Conservation (phyloP, 2,797 vertebrate species). For the Onychomys leucogaster region DNA sequence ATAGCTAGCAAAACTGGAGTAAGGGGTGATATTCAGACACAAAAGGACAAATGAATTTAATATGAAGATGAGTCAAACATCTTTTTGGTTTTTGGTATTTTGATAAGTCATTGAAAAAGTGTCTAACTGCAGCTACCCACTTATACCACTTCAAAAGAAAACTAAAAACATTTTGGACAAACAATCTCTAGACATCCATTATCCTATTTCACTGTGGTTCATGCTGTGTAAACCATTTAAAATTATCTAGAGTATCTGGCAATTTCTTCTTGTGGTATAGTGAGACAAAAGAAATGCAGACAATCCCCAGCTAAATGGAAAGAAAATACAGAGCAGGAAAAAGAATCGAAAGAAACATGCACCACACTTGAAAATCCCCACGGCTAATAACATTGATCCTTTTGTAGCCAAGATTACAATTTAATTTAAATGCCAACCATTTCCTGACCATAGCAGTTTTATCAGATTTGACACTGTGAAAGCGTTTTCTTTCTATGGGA, state of each 20-base stretch:
- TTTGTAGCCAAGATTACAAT: not conserved
- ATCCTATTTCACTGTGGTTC: not conserved
- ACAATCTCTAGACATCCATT: not conserved
- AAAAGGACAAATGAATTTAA: not conserved
- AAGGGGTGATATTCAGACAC: not conserved
- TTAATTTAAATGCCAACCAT: slow-evolving; percentile 25
- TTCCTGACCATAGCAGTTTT: not conserved
- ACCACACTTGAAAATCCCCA: not conserved
- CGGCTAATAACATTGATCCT: not conserved
- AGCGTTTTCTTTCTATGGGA: not conserved
- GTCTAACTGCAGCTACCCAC: not conserved
- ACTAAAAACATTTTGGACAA: not conserved
- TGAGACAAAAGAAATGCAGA: not conserved
- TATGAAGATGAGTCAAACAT: not conserved
- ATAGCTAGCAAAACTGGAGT: not conserved
- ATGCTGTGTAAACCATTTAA: slow-evolving; percentile 30
- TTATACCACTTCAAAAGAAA: not conserved
- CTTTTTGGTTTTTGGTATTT: not conserved
- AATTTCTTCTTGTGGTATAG: not conserved
- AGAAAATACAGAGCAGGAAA: not conserved
- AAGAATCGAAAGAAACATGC: not conserved
- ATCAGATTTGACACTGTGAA: not conserved
- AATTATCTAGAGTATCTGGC: not conserved
- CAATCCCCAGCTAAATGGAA: not conserved
- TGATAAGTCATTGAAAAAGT: slow-evolving; percentile 19